phyloP scores from a whole-genome alignment of 2,113 vertebrate genomes.

The Laticauda colubrina region DNA sequence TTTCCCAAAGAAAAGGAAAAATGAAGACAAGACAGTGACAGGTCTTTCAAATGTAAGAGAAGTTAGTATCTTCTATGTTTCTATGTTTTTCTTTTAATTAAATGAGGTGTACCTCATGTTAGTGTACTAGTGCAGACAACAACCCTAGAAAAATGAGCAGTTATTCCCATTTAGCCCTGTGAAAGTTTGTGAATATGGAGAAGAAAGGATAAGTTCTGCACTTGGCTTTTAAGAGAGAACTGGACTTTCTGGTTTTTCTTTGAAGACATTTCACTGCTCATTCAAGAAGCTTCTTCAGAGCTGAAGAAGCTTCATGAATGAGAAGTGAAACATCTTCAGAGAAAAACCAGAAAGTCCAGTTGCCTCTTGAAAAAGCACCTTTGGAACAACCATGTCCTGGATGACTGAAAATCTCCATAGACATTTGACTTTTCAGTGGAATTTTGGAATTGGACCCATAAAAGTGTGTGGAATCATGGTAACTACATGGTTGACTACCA shows the following conservation, averaged over 20 bases:
- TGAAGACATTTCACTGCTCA: too few relatives aligned
- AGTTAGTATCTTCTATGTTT: not conserved
- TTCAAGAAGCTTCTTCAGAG: too few relatives aligned
- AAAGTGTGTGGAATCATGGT: not conserved
- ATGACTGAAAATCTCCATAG: too few relatives aligned
- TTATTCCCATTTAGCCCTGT: not conserved
- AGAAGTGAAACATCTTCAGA: too few relatives aligned
- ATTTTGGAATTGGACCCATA: not conserved
- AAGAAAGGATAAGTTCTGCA: not conserved
- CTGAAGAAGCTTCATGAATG: too few relatives aligned
- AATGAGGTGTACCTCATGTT: not conserved
- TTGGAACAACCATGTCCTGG: too few relatives aligned
- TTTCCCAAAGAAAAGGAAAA: not conserved
- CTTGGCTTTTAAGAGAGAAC: not conserved
- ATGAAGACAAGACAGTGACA: not conserved
- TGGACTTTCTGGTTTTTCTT: too few relatives aligned
- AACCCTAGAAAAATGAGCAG: not conserved
- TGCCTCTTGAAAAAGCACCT: too few relatives aligned
- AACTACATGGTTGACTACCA: not conserved
- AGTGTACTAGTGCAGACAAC: not conserved
- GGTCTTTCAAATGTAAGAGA: not conserved
- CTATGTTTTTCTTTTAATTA: not conserved
- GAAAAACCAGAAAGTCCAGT: too few relatives aligned
- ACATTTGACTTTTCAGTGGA: not conserved
- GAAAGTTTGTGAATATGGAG: not conserved